These are phyloP conservation scores for Diplodus puntazzo DNA, from an alignment of 2,797 vertebrate species.

Conservation along the genomic window DNA sequence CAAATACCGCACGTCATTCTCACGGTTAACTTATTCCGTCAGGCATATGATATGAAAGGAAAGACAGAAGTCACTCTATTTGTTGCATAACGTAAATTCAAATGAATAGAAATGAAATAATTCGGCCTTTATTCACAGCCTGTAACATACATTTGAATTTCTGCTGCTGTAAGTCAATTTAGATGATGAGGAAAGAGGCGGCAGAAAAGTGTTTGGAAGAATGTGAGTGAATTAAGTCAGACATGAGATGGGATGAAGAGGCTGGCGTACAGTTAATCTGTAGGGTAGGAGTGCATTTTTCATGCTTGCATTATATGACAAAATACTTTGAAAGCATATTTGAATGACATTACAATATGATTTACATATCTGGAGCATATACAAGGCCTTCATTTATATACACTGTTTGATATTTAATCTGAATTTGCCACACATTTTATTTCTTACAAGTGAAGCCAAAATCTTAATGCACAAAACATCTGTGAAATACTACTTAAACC, in stretches of 20 bases:
- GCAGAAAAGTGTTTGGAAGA: neutral
- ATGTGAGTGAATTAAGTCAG: neutral
- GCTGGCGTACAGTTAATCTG: too few species aligned
- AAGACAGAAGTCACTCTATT: neutral
- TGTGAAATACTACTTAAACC: neutral
- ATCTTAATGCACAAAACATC: conserved; percentile 7
- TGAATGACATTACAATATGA: neutral
- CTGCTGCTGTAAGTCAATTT: neutral
- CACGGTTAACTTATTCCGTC: conserved; percentile 3
- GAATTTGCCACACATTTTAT: neutral
- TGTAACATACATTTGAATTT: neutral
- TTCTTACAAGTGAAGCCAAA: neutral
- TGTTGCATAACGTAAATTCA: neutral
- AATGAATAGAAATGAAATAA: neutral
- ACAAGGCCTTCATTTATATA: neutral
- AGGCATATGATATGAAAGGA: too few species aligned
- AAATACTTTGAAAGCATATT: neutral
- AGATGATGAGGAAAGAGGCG: neutral
- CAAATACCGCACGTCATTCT: neutral
- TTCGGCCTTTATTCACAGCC: neutral
- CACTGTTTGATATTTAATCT: neutral
- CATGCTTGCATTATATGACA: neutral
- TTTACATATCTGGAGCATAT: neutral
- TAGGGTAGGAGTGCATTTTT: too few species aligned
- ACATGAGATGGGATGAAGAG: neutral